Conservation (phyloP, 1,140 invertebrate genomes). For the Carposina sasakii region DNA sequence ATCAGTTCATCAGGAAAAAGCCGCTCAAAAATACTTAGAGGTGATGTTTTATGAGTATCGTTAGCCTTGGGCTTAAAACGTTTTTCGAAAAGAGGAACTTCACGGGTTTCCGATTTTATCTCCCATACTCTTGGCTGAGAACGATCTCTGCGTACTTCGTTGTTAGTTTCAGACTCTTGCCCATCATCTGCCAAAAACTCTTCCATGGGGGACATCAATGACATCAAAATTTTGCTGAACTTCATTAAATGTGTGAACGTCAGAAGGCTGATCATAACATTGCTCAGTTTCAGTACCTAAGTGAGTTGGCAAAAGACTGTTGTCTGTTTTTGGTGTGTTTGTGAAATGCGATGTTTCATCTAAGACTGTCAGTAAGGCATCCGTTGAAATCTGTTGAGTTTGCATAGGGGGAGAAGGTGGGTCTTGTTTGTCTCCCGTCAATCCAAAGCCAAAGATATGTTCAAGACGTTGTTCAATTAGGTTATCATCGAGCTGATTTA, state of each 20-base stretch:
- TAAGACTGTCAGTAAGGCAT: not conserved
- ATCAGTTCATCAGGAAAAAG: slow-evolving; percentile 20
- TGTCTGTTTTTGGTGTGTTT: not conserved
- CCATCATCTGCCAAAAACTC: not conserved
- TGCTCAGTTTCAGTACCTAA: not conserved
- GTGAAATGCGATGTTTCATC: not conserved
- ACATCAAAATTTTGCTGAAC: not conserved
- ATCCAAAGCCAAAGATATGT: slow-evolving; percentile 7
- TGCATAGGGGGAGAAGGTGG: not conserved
- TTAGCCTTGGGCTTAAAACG: slow-evolving; percentile 3
- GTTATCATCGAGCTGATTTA: slow-evolving; percentile 7
- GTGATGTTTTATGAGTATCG: slow-evolving; percentile 13
- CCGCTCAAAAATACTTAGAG: slow-evolving; percentile 13
- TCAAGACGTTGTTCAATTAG: slow-evolving; percentile 20
- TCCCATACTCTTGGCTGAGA: slow-evolving; percentile 13
- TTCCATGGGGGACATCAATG: not conserved
- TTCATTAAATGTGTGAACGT: not conserved
- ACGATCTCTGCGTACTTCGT: not conserved
- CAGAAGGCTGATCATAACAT: not conserved
- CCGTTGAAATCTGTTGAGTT: slow-evolving; percentile 6
- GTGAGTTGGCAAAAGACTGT: no score
- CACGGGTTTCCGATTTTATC: slow-evolving; percentile 10
- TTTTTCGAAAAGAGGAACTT: slow-evolving; percentile 16
- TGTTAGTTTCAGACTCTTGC: not conserved
- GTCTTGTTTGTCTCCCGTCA: not conserved